phyloP scores from a whole-genome alignment of 2,888 invertebrate species.

The Nemoura dubitans region DNA sequence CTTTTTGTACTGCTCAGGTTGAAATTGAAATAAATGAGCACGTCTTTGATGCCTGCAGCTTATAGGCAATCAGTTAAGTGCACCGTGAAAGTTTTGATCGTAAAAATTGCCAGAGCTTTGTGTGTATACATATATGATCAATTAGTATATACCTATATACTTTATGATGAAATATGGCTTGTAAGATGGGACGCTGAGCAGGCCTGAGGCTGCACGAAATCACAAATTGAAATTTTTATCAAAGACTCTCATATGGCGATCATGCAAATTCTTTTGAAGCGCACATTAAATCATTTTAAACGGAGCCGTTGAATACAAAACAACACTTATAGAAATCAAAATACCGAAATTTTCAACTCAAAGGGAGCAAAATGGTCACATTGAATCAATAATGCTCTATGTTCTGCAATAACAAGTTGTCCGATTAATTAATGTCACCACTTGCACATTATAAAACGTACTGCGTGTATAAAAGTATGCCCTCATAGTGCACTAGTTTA shows the following conservation, averaged over 20 bases:
- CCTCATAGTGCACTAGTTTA: not conserved
- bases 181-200: not conserved
- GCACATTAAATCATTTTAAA: too few relatives aligned
- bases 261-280: not conserved
- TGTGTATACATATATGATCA: not conserved
- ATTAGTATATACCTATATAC: constrained; percentile 12
- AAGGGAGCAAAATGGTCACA: too few relatives aligned
- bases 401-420: too few relatives aligned
- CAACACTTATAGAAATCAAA: too few relatives aligned
- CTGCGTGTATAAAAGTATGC: not conserved
- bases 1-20: not conserved
- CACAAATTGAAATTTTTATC: not conserved
- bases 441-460: not conserved
- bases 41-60: not conserved
- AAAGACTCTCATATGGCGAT: not conserved
- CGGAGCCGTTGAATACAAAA: too few relatives aligned
- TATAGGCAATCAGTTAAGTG: not conserved
- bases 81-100: not conserved
- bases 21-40: constrained; percentile 7
- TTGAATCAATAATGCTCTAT: too few relatives aligned
- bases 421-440: too few relatives aligned
- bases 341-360: too few relatives aligned
- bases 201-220: not conserved
- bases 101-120: not conserved
- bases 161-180: not conserved